These are phyloP conservation scores for Tuberolachnus salignus DNA, from an alignment of 2,888 invertebrate genomes.

Conservation along the genomic window DNA sequence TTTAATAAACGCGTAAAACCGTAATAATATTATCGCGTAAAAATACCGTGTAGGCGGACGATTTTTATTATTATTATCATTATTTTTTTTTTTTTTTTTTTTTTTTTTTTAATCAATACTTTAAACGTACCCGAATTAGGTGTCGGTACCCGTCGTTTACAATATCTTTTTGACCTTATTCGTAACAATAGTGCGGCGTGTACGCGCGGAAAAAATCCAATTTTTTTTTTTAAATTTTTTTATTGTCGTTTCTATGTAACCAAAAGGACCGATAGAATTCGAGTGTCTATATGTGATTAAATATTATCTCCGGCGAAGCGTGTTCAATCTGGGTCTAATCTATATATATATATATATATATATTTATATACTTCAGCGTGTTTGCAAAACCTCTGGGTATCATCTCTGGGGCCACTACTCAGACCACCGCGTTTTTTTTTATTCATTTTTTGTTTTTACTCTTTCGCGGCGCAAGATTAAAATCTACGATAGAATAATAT, in stretches of 20 bases:
- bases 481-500: background rate
- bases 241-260: background rate
- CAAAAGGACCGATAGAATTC: background rate
- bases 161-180: too few species aligned
- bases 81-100: too few species aligned
- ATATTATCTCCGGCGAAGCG: conserved; percentile 18
- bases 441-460: background rate
- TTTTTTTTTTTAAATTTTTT: background rate
- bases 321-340: conserved; percentile 14
- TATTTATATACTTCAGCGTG: background rate
- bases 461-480: conserved; percentile 16
- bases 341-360: background rate
- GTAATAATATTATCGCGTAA: too few species aligned
- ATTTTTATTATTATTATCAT: too few species aligned
- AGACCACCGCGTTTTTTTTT: background rate
- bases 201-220: too few species aligned
- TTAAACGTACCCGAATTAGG: too few species aligned
- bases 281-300: conserved; percentile 3
- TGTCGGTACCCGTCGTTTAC: too few species aligned
- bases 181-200: too few species aligned
- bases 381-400: conserved; percentile 18
- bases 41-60: too few species aligned
- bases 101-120: too few species aligned
- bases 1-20: too few species aligned
- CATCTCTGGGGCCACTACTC: background rate